Percentiles rank a stretch among this genome's conserved stretches.
Conservation (phyloP, 2,888 invertebrate species). For the Laspeyria flexula region DNA sequence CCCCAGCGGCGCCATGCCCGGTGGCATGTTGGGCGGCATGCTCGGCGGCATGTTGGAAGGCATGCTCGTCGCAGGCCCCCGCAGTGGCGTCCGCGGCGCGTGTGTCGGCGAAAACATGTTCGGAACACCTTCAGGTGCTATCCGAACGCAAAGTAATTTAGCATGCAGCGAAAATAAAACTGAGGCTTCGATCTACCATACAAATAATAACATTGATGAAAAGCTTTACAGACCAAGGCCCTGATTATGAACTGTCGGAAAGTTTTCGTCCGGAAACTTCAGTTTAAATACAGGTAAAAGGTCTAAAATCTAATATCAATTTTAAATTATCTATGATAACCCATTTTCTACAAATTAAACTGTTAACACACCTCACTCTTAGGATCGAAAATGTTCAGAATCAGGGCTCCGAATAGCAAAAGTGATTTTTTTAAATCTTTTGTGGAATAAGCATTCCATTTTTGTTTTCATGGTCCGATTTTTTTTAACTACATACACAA, state of each 20-base stretch:
- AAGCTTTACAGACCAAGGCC: background rate
- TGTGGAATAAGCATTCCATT: background rate
- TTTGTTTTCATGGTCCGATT: background rate
- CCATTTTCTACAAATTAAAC: no score
- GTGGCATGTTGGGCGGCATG: no score
- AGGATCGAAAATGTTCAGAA: no score
- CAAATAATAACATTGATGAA: slow-evolving; percentile 26
- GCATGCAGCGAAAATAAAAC: slow-evolving; percentile 53
- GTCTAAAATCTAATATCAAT: no score
- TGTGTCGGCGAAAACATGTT: slow-evolving; percentile 79
- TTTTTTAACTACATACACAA: slow-evolving; percentile 16
- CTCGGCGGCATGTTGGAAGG: slow-evolving; percentile 18
- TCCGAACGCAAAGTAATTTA: slow-evolving; percentile 67
- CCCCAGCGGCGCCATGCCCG: slow-evolving; percentile 30
- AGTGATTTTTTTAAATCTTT: no score
- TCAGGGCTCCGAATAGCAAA: no score
- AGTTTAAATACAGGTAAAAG: no score
- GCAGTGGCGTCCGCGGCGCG: slow-evolving; percentile 68
- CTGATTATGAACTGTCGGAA: no score
- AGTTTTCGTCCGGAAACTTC: no score
- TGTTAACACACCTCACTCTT: no score
- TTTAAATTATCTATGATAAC: no score
- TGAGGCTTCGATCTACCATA: slow-evolving; percentile 27
- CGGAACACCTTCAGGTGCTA: slow-evolving; percentile 81
- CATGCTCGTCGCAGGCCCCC: slow-evolving; percentile 56